Conservation (phyloP, 2,888 invertebrate genomes). For the Chirona hameri region DNA sequence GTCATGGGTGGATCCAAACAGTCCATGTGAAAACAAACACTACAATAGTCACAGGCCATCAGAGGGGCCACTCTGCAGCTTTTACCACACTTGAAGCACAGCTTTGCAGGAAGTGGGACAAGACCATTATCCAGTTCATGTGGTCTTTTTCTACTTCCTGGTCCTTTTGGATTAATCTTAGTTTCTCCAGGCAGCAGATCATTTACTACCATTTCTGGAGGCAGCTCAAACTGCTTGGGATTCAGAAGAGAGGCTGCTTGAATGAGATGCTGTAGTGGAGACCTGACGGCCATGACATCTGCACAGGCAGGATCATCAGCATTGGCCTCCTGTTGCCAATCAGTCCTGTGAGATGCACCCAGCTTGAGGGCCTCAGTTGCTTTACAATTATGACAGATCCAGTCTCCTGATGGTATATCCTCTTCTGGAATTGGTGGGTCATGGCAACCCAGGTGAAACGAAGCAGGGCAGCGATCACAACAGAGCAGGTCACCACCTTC, state of each 20-base stretch:
- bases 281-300: background rate
- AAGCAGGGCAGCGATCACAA: conserved; percentile 92
- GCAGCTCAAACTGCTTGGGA: conserved; percentile 84
- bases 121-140: conserved; percentile 62
- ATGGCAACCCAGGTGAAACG: conserved; percentile 93
- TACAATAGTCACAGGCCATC: conserved; percentile 91
- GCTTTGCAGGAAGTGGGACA: conserved; percentile 75
- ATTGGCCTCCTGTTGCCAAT: background rate
- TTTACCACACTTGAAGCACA: conserved; percentile 78
- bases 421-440: conserved; percentile 87
- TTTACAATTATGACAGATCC: conserved; percentile 39
- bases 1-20: conserved; percentile 91
- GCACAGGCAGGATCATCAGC: background rate
- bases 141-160: conserved; percentile 47
- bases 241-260: conserved; percentile 79
- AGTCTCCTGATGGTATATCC: conserved; percentile 66
- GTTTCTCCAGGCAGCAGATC: conserved; percentile 67
- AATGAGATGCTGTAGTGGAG: conserved; percentile 53
- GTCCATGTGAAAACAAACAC: conserved; percentile 84
- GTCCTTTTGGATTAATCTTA: conserved; percentile 57
- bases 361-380: conserved; percentile 25
- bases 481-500: conserved; percentile 94
- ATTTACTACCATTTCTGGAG: conserved; percentile 70
- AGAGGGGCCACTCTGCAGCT: conserved; percentile 80
- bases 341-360: background rate